Evolutionary conservation across 2,888 invertebrate species (phyloP).

Genomic region (Drosophila testacea): DNA sequence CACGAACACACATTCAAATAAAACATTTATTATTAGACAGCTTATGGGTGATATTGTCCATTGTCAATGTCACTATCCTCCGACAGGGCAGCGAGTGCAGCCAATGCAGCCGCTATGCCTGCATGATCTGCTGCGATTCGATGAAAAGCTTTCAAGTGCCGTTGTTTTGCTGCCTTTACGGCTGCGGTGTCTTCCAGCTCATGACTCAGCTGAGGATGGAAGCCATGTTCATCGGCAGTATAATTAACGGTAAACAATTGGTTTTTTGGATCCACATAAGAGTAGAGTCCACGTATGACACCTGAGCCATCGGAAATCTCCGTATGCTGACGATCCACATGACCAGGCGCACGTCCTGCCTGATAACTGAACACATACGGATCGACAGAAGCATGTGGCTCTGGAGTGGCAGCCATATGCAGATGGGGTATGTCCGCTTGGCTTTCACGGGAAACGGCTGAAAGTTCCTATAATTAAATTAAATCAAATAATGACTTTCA

Average conservation of each 20-base stretch:
- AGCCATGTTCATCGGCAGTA: constrained; percentile 90
- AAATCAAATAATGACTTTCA: background rate
- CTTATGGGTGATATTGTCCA: constrained; percentile 71
- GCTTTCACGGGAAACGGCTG: constrained; percentile 86
- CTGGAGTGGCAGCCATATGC: constrained; percentile 83
- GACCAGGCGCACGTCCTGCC: constrained; percentile 91
- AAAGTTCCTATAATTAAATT: constrained; percentile 18
- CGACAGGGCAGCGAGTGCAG: constrained; percentile 85
- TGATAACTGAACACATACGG: constrained; percentile 92
- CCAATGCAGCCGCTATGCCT: constrained; percentile 87
- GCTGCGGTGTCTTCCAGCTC: constrained; percentile 89
- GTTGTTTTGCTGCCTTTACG: constrained; percentile 87
- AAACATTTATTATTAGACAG: constrained; percentile 31
- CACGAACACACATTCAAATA: background rate
- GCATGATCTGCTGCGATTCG: constrained; percentile 92
- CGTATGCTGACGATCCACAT: constrained; percentile 90
- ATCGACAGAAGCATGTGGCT: constrained; percentile 87
- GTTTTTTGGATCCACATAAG: constrained; percentile 91
- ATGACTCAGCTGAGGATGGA: constrained; percentile 90
- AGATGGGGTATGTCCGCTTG: constrained; percentile 84
- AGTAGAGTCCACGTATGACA: constrained; percentile 90
- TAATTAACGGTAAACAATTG: constrained; percentile 90
- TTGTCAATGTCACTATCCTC: constrained; percentile 75
- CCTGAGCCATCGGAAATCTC: constrained; percentile 92
- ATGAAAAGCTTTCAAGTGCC: constrained; percentile 89